Evolutionary conservation across 2,888 invertebrate species (phyloP), one percentile per base, ranked within the genome.

Genomic region (Aradus depressus): DNA sequence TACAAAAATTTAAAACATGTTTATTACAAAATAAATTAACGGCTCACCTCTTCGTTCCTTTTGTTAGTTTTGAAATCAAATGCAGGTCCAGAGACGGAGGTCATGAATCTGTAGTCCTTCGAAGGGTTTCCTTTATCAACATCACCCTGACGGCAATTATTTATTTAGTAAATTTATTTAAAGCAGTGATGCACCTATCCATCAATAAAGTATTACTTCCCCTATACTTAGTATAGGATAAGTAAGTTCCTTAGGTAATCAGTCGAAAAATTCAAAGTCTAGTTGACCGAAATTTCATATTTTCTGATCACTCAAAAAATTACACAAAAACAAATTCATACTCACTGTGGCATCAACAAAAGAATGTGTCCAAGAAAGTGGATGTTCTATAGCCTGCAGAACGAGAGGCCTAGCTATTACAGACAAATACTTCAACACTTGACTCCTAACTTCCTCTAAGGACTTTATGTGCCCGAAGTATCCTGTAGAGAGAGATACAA

Each of bases 401-500:
- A 87, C 86, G 65, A 88, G 71, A 0, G 88, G 88, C 34, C 84
- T 76, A 0, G 88, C 95, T 65, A 98, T 83, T 3, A 97, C 93
- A 53, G 89, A 84, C 58, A 98, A 89, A 69, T 98, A 98, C 67
- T 93, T 87, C 62, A 97, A 71, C 19, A 97, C 96, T 67, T 97
- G 89, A 67, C 93, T 92, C 58, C 89, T 84, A 0, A 96, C 95
- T 69, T 98, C 96, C 61, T 95, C 92, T 63, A 96, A 76, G 0
- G 92, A 89, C 60, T 89, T 86, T 14, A 98, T 89, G 66, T 96
- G 96, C 1, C 88, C 85, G 70, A 85, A 93, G 67, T 81, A 92
- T n/a, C 95, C 91, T 86, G 65, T 19, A 64, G 62, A 32, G n/a
- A n/a, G n/a, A n/a, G n/a, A n/a, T n/a, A n/a, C n/a, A n/a, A n/a